Conservation (phyloP, 2,113 vertebrate species). For the Podocnemis expansa region DNA sequence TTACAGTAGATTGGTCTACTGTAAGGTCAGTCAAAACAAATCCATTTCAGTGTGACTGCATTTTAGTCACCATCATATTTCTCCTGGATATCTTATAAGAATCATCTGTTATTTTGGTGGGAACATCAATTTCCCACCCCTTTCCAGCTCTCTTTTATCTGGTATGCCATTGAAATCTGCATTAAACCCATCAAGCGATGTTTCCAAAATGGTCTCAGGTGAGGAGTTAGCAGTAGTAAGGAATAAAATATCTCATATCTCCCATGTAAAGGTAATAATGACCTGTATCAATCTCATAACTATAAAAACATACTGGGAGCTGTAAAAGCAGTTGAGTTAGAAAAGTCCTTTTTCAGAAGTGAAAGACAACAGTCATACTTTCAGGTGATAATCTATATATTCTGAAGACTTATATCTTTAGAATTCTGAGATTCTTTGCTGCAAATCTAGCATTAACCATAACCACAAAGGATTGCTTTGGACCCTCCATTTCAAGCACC, state of each 20-base stretch:
- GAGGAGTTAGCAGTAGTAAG: not conserved
- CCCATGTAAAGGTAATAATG: slow-evolving; percentile 26
- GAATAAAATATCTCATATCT: not conserved
- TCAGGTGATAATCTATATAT: not conserved
- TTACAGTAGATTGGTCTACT: slow-evolving; percentile 32
- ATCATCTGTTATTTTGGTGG: slow-evolving; percentile 51
- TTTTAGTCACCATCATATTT: slow-evolving; percentile 58
- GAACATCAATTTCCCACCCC: slow-evolving; percentile 34
- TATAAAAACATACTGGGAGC: not conserved
- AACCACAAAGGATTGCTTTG: not conserved
- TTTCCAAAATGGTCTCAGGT: slow-evolving; percentile 23
- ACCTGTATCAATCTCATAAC: slow-evolving; percentile 25
- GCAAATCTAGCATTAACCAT: not conserved
- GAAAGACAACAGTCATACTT: not conserved
- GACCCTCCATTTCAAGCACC: not conserved
- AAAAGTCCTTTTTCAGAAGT: slow-evolving; percentile 5
- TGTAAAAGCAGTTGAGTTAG: not conserved
- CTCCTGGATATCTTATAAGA: slow-evolving; percentile 49
- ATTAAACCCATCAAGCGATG: not conserved
- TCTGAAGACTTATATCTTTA: not conserved
- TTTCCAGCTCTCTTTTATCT: not conserved
- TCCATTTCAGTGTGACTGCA: slow-evolving; percentile 45
- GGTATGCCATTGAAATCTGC: not conserved
- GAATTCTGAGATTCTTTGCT: not conserved
- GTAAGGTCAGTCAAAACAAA: slow-evolving; percentile 57